Conservation (phyloP, 1,140 invertebrate genomes). For the Colletes gigas region DNA sequence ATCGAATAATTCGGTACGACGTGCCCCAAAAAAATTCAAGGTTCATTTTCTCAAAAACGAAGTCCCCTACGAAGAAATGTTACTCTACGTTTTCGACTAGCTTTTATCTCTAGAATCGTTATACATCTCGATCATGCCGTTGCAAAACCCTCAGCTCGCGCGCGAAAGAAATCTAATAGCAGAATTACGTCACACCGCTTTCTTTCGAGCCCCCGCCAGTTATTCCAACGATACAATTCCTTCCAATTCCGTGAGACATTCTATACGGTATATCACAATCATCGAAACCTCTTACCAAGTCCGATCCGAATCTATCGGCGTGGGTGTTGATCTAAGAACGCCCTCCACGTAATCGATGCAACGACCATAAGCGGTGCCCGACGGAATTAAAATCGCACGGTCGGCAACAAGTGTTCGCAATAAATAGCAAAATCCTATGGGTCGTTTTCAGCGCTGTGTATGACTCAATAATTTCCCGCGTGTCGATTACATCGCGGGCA, state of each 20-base stretch:
- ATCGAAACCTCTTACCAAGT: background rate
- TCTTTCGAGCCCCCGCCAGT: background rate
- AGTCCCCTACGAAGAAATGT: no score
- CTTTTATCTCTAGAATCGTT: no score
- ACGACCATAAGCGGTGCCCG: background rate
- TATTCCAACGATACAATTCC: background rate
- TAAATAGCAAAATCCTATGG: background rate
- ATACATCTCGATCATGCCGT: no score
- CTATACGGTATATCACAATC: background rate
- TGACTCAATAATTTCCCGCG: constrained; percentile 22
- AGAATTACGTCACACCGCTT: background rate
- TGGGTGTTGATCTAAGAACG: background rate
- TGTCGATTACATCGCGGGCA: constrained; percentile 20
- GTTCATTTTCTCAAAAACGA: no score
- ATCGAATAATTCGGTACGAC: no score
- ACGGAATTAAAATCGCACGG: background rate
- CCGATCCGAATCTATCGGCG: background rate
- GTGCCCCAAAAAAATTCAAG: no score
- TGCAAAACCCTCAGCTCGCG: no score
- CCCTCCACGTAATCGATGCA: background rate
- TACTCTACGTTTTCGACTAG: no score
- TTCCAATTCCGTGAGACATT: background rate
- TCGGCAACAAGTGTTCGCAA: constrained; percentile 6
- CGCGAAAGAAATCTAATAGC: no score
- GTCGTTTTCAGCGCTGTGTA: background rate